Percentiles rank a stretch among this genome's conserved stretches.
These are phyloP conservation scores for Chrysotoxum bicinctum DNA, from an alignment of 2,888 invertebrate species.

Conservation along the genomic window DNA sequence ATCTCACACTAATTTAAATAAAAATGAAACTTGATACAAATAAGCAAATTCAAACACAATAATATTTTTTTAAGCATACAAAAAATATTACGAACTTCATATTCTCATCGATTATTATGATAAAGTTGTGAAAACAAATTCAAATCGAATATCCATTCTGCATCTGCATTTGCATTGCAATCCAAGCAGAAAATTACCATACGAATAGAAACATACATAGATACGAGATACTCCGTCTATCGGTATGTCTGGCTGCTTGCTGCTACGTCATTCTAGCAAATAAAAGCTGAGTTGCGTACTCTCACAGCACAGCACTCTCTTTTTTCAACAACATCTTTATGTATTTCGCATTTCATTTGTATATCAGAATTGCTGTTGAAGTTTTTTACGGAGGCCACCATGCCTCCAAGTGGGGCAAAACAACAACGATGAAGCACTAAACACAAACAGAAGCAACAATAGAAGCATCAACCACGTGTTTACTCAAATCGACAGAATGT, in stretches of 20 bases:
- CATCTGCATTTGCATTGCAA: not conserved
- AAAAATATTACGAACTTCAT: not conserved
- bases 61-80: too few species aligned
- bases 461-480: constrained; percentile 34
- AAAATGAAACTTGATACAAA: not conserved
- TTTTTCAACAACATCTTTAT: not conserved
- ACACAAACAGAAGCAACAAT: constrained; percentile 2
- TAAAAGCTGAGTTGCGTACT: not conserved
- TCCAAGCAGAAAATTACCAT: not conserved
- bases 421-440: constrained; percentile 8
- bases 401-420: not conserved
- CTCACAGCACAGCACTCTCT: not conserved
- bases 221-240: not conserved
- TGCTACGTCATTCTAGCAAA: constrained; percentile 4
- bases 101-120: not conserved
- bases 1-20: not conserved
- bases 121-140: not conserved
- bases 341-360: not conserved
- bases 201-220: not conserved
- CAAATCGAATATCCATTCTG: not conserved
- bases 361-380: not conserved
- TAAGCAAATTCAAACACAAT: not conserved
- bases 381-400: constrained; percentile 21
- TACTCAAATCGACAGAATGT: constrained; percentile 5
- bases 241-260: not conserved